Conservation (phyloP, 2,797 vertebrate species). For the Artibeus lituratus region DNA sequence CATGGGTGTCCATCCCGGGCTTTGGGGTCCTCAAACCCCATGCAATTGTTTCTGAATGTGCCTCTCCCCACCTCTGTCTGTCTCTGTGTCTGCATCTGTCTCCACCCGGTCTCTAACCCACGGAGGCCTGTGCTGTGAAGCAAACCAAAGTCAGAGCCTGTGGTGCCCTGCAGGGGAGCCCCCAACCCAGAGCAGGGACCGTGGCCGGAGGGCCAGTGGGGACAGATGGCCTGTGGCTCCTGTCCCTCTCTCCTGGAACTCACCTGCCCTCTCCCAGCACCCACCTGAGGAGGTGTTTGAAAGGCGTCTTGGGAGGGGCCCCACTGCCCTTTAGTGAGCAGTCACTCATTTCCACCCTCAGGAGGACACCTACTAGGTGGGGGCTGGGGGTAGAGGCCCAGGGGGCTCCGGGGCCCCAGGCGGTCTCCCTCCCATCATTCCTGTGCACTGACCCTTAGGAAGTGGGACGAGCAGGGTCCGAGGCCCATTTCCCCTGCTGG, state of each 20-base stretch:
- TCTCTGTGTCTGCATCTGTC: background rate
- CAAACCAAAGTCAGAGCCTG: background rate
- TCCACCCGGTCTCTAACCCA: no score
- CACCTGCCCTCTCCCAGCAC: background rate
- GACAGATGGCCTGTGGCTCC: constrained; percentile 59
- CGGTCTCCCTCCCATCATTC: background rate
- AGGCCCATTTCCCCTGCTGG: constrained; percentile 67
- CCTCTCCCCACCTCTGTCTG: background rate
- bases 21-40: background rate
- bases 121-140: background rate
- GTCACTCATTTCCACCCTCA: background rate
- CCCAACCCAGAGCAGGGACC: background rate
- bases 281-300: background rate
- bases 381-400: fast-evolving
- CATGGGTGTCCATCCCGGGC: background rate
- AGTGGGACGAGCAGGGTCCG: background rate
- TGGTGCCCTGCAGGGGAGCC: background rate
- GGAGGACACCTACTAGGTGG: background rate
- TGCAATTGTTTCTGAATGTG: background rate
- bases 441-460: background rate
- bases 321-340: background rate
- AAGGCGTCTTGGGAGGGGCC: background rate
- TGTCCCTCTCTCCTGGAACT: constrained; percentile 66
- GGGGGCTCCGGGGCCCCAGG: background rate
- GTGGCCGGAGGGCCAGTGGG: fast-evolving